These are phyloP conservation scores for Silurus meridionalis DNA, from an alignment of 2,113 vertebrate genomes.

Conservation along the genomic window DNA sequence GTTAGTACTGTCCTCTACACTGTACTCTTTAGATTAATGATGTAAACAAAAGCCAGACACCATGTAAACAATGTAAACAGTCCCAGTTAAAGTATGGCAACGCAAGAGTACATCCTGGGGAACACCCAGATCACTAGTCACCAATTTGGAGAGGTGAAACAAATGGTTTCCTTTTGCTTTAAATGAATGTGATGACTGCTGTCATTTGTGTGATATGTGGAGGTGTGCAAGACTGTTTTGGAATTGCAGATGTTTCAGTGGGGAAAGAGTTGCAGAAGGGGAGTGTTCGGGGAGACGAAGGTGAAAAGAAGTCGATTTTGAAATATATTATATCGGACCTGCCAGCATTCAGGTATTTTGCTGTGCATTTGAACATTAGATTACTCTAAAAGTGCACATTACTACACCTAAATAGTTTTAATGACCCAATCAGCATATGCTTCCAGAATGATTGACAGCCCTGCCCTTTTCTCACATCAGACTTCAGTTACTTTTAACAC, in stretches of 20 bases:
- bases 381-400: neutral
- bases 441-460: neutral
- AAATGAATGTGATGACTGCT: neutral
- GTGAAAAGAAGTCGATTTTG: neutral
- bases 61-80: conserved; percentile 17
- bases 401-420: too few species aligned
- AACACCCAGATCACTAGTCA: neutral
- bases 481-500: neutral
- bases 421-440: neutral
- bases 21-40: conserved; percentile 29
- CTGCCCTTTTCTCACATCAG: neutral
- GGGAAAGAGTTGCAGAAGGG: neutral
- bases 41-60: conserved; percentile 1
- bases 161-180: neutral
- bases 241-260: neutral
- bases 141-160: neutral
- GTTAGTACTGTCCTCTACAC: conserved; percentile 1
- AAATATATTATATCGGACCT: neutral
- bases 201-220: neutral
- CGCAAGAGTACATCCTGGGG: neutral
- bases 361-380: neutral
- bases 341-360: neutral
- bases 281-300: neutral
- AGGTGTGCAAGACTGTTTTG: neutral
- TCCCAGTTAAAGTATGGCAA: neutral